Conservation (phyloP, 2,797 vertebrate genomes). For the Rousettus madagascariensis region DNA sequence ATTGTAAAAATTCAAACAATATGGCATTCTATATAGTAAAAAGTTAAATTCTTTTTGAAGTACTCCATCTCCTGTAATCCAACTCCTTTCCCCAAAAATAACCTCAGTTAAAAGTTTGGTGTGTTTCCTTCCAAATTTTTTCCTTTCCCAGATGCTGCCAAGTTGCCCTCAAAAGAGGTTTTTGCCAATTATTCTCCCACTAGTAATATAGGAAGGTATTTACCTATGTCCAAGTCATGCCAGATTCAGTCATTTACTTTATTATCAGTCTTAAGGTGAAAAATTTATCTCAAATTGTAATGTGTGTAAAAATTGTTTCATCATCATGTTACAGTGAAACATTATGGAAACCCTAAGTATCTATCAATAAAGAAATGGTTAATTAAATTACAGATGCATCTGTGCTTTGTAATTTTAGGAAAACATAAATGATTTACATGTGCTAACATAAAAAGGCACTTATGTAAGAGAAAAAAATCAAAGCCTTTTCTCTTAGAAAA, state of each 20-base stretch:
- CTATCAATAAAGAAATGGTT: neutral
- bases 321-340: neutral
- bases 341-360: neutral
- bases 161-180: neutral
- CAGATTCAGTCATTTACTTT: neutral
- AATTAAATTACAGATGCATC: neutral
- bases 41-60: slow-evolving; percentile 23
- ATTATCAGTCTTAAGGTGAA: neutral
- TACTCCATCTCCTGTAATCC: neutral
- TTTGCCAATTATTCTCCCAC: neutral
- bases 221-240: neutral
- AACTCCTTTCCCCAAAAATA: neutral
- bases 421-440: neutral
- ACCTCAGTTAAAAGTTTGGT: neutral
- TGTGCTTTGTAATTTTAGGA: neutral
- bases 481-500: neutral
- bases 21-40: neutral
- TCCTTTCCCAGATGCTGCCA: neutral
- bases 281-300: neutral
- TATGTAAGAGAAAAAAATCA: neutral
- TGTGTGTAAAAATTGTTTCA: neutral
- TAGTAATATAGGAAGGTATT: neutral
- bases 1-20: slow-evolving; percentile 4
- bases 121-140: neutral
- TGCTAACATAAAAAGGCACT: neutral